These are phyloP conservation scores for Stenotaenia linearis DNA, from an alignment of 2,888 invertebrate genomes.

Conservation along the genomic window DNA sequence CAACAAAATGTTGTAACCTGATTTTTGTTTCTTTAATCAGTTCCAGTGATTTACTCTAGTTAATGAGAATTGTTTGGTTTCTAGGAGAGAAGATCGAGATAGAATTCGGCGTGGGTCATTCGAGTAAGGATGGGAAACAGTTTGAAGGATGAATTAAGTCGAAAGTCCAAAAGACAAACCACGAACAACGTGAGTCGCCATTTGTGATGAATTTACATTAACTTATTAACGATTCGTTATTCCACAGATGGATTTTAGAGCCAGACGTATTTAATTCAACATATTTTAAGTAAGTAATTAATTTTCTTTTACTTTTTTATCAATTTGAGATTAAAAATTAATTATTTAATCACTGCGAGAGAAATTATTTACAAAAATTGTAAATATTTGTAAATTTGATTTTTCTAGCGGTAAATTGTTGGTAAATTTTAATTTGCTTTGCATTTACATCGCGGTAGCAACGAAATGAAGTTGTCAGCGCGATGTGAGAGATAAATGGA, in stretches of 20 bases:
- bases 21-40: constrained; percentile 1
- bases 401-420: no score
- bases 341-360: no score
- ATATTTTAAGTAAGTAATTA: not conserved
- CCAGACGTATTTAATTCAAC: not conserved
- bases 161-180: not conserved
- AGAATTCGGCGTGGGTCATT: not conserved
- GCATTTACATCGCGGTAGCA: no score
- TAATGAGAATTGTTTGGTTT: constrained; percentile 7
- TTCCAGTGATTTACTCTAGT: not conserved
- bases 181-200: not conserved
- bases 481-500: not conserved
- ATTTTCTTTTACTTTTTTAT: not conserved
- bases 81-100: constrained; percentile 21
- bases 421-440: no score
- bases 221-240: not conserved
- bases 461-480: no score
- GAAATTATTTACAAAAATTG: no score
- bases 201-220: not conserved
- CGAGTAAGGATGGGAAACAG: not conserved
- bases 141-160: not conserved
- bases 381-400: no score
- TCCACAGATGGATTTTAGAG: not conserved
- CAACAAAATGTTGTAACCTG: not conserved
- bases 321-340: no score